Evolutionary conservation across 2,888 invertebrate species (phyloP).

Genomic region (Daptonema setosum): DNA sequence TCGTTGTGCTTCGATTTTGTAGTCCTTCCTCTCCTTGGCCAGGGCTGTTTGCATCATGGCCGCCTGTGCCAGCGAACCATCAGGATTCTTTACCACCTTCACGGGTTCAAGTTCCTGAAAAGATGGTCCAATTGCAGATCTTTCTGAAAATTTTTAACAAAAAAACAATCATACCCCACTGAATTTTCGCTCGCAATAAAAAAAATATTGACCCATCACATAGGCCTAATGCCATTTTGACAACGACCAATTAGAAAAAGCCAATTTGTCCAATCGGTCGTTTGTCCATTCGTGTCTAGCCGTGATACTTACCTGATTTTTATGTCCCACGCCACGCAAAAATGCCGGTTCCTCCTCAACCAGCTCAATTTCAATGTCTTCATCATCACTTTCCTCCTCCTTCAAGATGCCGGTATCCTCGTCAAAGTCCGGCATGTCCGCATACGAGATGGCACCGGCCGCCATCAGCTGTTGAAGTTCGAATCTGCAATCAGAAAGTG

Average conservation of each 20-base stretch:
- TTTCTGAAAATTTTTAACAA: not conserved
- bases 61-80: conserved; percentile 90
- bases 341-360: conserved; percentile 98
- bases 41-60: conserved; percentile 99
- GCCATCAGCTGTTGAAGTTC: conserved; percentile 89
- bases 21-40: conserved; percentile 82
- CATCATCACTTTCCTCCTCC: conserved; percentile 43
- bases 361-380: conserved; percentile 88
- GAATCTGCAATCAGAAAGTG: conserved; percentile 39
- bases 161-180: not conserved
- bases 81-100: conserved; percentile 51
- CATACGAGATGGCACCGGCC: conserved; percentile 47
- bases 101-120: conserved; percentile 24
- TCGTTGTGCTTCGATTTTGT: conserved; percentile 60
- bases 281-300: no score
- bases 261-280: no score
- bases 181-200: not conserved
- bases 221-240: not conserved
- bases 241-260: not conserved
- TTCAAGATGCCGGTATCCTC: conserved; percentile 68
- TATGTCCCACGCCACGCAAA: conserved; percentile 39
- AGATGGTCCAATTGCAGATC: no score
- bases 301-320: conserved; percentile 5
- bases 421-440: conserved; percentile 87
- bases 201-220: not conserved